Evolutionary conservation across 1,140 invertebrate genomes (phyloP).

Genomic region (Phthorimaea operculella): DNA sequence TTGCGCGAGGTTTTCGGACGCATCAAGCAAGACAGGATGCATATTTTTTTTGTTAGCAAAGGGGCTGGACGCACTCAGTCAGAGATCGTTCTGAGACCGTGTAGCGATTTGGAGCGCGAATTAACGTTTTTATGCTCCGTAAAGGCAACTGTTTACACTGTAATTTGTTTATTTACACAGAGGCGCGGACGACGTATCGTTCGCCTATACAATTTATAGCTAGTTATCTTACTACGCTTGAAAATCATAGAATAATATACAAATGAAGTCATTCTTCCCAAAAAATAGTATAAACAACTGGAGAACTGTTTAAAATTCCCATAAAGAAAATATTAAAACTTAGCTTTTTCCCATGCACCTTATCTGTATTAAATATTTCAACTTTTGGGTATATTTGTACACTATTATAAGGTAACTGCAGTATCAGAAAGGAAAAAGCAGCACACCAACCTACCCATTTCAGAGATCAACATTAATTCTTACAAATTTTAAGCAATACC

Average conservation of each 20-base stretch:
- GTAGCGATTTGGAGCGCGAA: constrained; percentile 39
- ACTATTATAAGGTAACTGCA: too few relatives aligned
- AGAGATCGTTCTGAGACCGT: constrained; percentile 8
- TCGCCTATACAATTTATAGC: constrained; percentile 12
- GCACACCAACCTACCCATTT: too few relatives aligned
- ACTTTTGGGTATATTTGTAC: too few relatives aligned
- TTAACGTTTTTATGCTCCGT: constrained; percentile 50
- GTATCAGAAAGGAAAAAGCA: too few relatives aligned
- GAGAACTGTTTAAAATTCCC: too few relatives aligned
- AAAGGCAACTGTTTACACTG: constrained; percentile 55
- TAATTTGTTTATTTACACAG: constrained; percentile 60
- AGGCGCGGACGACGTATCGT: constrained; percentile 24
- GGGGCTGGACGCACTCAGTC: constrained; percentile 6
- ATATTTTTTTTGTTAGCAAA: constrained; percentile 22
- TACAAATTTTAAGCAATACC: too few relatives aligned
- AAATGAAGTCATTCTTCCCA: not conserved
- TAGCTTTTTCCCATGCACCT: too few relatives aligned
- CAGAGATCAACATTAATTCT: too few relatives aligned
- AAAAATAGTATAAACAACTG: not conserved
- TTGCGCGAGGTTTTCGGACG: not conserved
- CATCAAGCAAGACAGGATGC: constrained; percentile 12
- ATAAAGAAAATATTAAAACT: too few relatives aligned
- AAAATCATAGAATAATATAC: not conserved
- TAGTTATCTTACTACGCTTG: not conserved
- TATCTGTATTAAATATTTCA: too few relatives aligned